A percentile compares a stretch with the other conserved stretches of the same genome.
These are phyloP conservation scores for Platalea minor DNA, from an alignment of 2,797 vertebrate genomes.

Conservation along the genomic window DNA sequence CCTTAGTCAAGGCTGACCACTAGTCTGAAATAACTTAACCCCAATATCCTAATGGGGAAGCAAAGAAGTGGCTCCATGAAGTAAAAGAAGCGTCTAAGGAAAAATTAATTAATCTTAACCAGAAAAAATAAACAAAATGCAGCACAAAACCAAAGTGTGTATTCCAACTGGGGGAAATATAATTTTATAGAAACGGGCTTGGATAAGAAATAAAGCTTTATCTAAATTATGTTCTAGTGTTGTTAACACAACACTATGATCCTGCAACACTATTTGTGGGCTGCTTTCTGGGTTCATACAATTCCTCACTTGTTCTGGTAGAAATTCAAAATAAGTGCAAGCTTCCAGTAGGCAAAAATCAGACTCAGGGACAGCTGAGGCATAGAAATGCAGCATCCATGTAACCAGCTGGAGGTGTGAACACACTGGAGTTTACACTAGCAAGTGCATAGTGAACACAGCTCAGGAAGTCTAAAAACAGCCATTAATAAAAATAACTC, in stretches of 20 bases:
- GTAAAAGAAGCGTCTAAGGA: neutral
- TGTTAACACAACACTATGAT: neutral
- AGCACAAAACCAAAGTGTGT: neutral
- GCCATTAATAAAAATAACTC: slow-evolving; percentile 33
- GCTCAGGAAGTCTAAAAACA: slow-evolving; percentile 16
- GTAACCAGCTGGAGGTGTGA: neutral
- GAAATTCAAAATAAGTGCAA: neutral
- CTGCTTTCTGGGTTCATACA: neutral
- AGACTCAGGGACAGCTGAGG: neutral
- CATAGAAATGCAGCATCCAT: neutral
- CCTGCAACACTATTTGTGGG: neutral
- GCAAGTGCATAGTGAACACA: neutral
- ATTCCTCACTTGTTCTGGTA: neutral
- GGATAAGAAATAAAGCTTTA: neutral
- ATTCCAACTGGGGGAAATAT: neutral
- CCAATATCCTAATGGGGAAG: neutral
- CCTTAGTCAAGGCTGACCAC: neutral
- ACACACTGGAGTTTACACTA: neutral
- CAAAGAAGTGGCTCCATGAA: neutral
- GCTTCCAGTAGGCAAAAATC: neutral
- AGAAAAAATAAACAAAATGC: neutral
- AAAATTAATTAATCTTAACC: neutral
- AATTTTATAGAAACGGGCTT: neutral
- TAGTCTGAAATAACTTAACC: neutral
- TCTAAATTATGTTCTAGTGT: neutral